A percentile compares a stretch with the other conserved stretches of the same genome.
phyloP scores from a whole-genome alignment of 2,113 vertebrate species.

The Atrichornis clamosus region DNA sequence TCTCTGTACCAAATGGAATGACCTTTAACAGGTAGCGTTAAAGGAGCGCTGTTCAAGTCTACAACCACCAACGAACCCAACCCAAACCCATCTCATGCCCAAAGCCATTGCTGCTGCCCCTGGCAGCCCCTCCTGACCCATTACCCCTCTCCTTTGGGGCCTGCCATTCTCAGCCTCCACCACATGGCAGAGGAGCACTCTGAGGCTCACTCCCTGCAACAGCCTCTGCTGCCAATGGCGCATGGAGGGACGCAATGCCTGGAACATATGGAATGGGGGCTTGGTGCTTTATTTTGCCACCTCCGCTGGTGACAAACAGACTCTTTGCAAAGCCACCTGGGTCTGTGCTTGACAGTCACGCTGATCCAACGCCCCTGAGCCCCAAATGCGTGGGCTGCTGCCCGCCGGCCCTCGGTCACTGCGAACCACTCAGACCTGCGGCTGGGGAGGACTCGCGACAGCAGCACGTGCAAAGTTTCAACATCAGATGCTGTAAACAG shows the following conservation, averaged over 20 bases:
- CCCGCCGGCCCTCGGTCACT: fast-evolving
- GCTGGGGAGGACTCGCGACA: not conserved
- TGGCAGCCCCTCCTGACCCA: not conserved
- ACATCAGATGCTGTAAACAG: not conserved
- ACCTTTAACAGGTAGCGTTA: not conserved
- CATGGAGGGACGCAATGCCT: not conserved
- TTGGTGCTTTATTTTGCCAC: not conserved
- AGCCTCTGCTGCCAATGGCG: not conserved
- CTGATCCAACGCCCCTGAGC: not conserved
- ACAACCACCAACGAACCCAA: too few species aligned
- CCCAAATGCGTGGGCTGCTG: not conserved
- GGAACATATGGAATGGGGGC: not conserved
- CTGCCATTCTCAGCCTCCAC: not conserved
- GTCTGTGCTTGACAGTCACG: not conserved
- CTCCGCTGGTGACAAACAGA: not conserved
- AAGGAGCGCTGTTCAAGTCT: not conserved
- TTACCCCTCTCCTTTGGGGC: not conserved
- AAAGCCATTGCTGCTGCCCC: fast-evolving
- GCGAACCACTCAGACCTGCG: fast-evolving
- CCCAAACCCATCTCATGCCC: not conserved
- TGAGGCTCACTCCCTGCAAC: not conserved
- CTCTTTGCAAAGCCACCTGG: not conserved
- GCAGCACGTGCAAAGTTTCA: constrained; percentile 14
- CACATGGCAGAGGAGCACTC: not conserved
- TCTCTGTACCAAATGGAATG: not conserved